Evolutionary conservation across 2,888 invertebrate genomes (phyloP).

Genomic region (Apamea anceps): DNA sequence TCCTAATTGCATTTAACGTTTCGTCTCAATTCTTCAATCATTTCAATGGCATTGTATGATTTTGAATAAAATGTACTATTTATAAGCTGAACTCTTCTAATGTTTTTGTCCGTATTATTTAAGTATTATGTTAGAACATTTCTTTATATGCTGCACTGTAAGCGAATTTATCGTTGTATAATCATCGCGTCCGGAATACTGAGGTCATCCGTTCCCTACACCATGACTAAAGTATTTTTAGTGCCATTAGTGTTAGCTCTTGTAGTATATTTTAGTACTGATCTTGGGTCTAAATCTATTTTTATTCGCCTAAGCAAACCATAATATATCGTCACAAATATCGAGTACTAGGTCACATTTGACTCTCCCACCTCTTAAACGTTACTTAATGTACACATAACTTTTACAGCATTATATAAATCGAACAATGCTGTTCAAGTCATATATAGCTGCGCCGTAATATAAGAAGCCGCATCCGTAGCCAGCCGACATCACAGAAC

Average conservation of each 20-base stretch:
- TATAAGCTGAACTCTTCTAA: constrained; percentile 53
- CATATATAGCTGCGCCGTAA: constrained; percentile 22
- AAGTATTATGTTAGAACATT: constrained; percentile 58
- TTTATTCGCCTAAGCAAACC: constrained; percentile 41
- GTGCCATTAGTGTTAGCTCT: constrained; percentile 81
- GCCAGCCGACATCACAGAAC: constrained; percentile 51
- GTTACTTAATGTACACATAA: constrained; percentile 31
- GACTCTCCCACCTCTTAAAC: constrained; percentile 48
- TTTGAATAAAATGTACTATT: constrained; percentile 50
- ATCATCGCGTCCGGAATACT: constrained; percentile 56
- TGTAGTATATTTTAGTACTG: constrained; percentile 66
- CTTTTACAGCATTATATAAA: constrained; percentile 28
- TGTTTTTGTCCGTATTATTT: constrained; percentile 52
- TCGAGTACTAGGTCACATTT: constrained; percentile 31
- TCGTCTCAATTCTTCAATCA: constrained; percentile 60
- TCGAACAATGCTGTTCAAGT: constrained; percentile 33
- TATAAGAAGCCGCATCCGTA: constrained; percentile 24
- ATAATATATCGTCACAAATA: constrained; percentile 48
- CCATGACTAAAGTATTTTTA: constrained; percentile 67
- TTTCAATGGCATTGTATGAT: constrained; percentile 49
- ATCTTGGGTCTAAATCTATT: constrained; percentile 66
- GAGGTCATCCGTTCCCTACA: constrained; percentile 50
- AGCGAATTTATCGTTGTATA: constrained; percentile 46
- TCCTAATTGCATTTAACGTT: constrained; percentile 80
- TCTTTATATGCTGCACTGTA: constrained; percentile 43